These are phyloP conservation scores for Microcebus tavaratra DNA, from an alignment of 2,113 vertebrate species.

Conservation along the genomic window DNA sequence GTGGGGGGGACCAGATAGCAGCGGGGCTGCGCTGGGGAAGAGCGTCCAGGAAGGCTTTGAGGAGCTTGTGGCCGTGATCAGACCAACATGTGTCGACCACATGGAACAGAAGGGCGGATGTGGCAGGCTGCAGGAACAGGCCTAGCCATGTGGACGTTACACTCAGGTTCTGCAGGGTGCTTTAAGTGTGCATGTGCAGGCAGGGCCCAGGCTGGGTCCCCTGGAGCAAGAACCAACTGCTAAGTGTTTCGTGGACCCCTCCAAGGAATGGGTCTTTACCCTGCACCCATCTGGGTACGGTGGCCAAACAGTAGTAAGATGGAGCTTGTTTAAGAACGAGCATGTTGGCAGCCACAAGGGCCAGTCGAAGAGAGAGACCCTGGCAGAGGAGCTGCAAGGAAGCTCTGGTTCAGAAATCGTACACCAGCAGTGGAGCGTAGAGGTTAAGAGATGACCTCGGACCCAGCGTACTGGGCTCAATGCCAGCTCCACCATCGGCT, in stretches of 20 bases:
- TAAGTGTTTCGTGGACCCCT: background rate
- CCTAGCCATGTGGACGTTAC: background rate
- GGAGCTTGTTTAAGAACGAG: background rate
- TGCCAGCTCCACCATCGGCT: background rate
- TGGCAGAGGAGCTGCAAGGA: background rate
- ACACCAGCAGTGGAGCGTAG: accelerated
- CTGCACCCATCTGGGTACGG: background rate
- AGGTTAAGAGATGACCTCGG: accelerated
- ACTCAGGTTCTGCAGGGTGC: too few species aligned
- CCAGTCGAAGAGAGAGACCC: background rate
- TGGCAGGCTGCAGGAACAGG: background rate
- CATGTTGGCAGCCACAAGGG: background rate
- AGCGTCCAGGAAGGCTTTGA: background rate
- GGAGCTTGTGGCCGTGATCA: background rate
- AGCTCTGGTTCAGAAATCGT: background rate
- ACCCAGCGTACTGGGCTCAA: background rate
- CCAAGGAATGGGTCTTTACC: background rate
- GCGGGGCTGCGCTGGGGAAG: background rate
- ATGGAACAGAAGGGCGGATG: background rate
- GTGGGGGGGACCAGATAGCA: background rate
- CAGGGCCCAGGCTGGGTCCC: accelerated
- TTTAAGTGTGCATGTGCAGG: background rate
- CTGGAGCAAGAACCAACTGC: background rate
- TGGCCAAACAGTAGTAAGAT: accelerated
- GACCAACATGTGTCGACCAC: too few species aligned